Base-by-base conservation (phyloP, 2,888 invertebrate species). In the Sturmia bella region DNA sequence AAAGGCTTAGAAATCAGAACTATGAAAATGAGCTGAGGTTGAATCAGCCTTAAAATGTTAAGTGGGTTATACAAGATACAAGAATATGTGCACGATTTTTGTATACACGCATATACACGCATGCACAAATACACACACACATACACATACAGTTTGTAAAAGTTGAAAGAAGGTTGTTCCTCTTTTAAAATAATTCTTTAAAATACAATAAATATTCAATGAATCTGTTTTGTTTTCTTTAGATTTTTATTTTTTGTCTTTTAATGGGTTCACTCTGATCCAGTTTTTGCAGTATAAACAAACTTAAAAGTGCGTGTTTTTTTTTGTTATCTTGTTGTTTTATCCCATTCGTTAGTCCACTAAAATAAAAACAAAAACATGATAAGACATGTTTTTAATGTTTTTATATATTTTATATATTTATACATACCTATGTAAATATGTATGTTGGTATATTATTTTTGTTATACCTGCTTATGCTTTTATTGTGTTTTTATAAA, bases 181-280 rank as follows among this genome's bases (percentile, higher is more conserved):
- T 72, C 61, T 61, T 72, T 15, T 54, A 50, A 64, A 15, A 32
- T 37, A 2, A 39, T 66, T 66, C 39, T 52, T 12, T 24, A 41
- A 66, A 41, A 24, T 21, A 54, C 24, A 48, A 24, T 17, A 70
- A 70, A 48, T 19, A 27, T 50, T 32, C 45, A 72, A 50, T 72
- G 21, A 15, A 32, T 7, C 4, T 32, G 7, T 17, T 56, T 74
- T 37, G 37, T 45, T 37, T 48, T 37, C 3, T 17, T 32, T 43
- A 32, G 12, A 50, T 72, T 32, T 41, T 66, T 24, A 4, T 19
- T 24, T 43, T 6, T 21, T 43, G 13, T 66, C 15, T 54, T 76
- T 59, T 45, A 57, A 56, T 64, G 45, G 15, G 15, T 48, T 74
- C 27, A 37, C 32, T 73, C 45, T 73, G 63, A 52, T 73, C 63